A percentile compares a stretch with the other conserved stretches of the same genome.
Conservation (phyloP, 2,888 invertebrate genomes). For the Drosophila atroscutellata region DNA sequence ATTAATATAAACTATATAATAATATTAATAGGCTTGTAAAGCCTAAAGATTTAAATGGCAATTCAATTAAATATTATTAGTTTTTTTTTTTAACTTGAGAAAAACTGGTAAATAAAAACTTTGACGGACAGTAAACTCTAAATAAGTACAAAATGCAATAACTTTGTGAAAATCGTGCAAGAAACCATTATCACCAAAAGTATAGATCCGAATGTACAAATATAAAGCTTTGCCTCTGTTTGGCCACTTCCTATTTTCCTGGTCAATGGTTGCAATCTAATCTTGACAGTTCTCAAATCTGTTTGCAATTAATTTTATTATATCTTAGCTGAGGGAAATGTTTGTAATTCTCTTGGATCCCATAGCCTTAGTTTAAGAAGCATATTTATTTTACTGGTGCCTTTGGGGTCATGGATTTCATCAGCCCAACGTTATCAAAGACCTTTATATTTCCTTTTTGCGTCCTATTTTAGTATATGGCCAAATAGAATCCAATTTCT, state of each 20-base stretch:
- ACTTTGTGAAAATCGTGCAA: neutral
- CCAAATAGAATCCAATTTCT: neutral
- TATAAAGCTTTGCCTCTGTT: neutral
- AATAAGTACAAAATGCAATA: neutral
- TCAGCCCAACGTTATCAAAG: neutral
- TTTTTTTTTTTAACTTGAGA: neutral
- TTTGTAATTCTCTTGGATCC: neutral
- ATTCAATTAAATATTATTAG: neutral
- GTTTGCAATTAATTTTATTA: neutral
- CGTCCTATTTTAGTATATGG: neutral
- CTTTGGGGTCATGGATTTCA: too few species aligned
- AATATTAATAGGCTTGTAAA: neutral
- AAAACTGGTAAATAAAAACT: too few species aligned
- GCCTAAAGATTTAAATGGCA: neutral
- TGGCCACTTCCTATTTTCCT: neutral
- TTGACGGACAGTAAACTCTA: rapidly evolving
- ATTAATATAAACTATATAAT: neutral
- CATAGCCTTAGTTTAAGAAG: neutral
- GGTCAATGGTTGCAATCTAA: neutral
- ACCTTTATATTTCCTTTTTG: rapidly evolving
- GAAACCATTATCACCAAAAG: neutral
- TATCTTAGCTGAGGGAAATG: neutral
- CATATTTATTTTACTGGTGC: neutral
- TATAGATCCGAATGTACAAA: neutral
- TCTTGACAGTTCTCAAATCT: neutral